Conservation (phyloP, 2,113 vertebrate species). For the Elephas maximus region DNA sequence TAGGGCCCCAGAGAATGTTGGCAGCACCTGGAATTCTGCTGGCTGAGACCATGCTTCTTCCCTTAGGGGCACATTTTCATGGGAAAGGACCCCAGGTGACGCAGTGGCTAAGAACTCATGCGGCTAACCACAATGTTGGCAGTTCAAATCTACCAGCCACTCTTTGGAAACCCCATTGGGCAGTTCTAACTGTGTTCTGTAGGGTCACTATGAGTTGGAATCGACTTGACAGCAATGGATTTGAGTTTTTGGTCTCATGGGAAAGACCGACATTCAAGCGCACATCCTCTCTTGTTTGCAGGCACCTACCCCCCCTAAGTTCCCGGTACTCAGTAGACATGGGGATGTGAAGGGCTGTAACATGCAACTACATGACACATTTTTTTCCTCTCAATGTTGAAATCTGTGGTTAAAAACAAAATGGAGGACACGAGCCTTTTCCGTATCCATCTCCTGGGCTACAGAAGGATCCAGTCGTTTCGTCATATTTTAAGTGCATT, state of each 20-base stretch:
- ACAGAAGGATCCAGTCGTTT: not conserved
- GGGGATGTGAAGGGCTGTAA: not conserved
- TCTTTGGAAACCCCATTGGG: too few relatives aligned
- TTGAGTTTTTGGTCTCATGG: not conserved
- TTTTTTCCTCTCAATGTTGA: not conserved
- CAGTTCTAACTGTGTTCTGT: too few relatives aligned
- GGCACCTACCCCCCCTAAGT: not conserved
- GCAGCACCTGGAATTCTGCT: not conserved
- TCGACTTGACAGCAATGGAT: too few relatives aligned
- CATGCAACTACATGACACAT: not conserved
- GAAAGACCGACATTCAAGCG: not conserved
- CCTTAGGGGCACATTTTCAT: not conserved
- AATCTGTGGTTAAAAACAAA: constrained; percentile 33
- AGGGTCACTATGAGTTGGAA: too few relatives aligned
- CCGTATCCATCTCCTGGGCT: not conserved
- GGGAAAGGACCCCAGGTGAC: too few relatives aligned
- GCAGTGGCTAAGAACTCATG: too few relatives aligned
- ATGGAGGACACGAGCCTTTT: not conserved
- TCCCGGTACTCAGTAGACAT: not conserved
- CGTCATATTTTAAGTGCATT: not conserved
- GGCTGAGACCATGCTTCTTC: not conserved
- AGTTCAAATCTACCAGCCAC: too few relatives aligned
- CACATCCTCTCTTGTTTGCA: not conserved
- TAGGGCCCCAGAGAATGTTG: not conserved
- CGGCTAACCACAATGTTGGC: too few relatives aligned